Evolutionary conservation across 2,888 invertebrate species (phyloP).

Genomic region (Mellilla xanthometata): DNA sequence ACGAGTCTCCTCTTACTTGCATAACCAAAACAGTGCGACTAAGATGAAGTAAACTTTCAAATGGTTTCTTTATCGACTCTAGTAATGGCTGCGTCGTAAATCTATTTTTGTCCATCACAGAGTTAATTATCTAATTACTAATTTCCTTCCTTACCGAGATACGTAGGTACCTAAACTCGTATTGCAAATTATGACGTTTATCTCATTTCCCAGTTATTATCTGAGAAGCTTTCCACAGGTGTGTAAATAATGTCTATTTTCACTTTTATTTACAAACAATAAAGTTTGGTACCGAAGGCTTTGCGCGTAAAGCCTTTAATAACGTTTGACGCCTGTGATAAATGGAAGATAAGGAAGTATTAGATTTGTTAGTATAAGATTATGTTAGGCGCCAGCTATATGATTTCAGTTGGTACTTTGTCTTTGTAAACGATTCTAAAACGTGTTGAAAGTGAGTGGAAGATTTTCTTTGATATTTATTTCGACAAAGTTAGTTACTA

Average conservation of each 20-base stretch:
- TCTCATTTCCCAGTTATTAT: slow-evolving; percentile 3
- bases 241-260: slow-evolving; percentile 40
- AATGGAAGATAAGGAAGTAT: slow-evolving; percentile 38
- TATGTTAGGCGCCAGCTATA: slow-evolving; percentile 40
- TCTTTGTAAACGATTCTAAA: neutral
- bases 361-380: slow-evolving; percentile 35
- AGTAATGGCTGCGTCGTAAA: too few relatives aligned
- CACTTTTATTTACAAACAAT: slow-evolving; percentile 40
- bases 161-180: too few relatives aligned
- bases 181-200: neutral
- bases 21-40: too few relatives aligned
- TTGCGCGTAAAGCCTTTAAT: slow-evolving; percentile 35
- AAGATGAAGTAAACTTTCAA: too few relatives aligned
- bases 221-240: slow-evolving; percentile 49
- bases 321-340: slow-evolving; percentile 28
- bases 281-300: slow-evolving; percentile 31
- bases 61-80: too few relatives aligned
- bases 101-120: too few relatives aligned
- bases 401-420: neutral
- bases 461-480: too few relatives aligned
- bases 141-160: too few relatives aligned
- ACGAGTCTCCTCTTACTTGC: too few relatives aligned
- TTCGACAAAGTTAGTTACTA: too few relatives aligned
- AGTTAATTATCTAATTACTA: too few relatives aligned
- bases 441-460: too few relatives aligned